Evolutionary conservation across 2,888 invertebrate species (phyloP).

Genomic region (Allacma fusca): DNA sequence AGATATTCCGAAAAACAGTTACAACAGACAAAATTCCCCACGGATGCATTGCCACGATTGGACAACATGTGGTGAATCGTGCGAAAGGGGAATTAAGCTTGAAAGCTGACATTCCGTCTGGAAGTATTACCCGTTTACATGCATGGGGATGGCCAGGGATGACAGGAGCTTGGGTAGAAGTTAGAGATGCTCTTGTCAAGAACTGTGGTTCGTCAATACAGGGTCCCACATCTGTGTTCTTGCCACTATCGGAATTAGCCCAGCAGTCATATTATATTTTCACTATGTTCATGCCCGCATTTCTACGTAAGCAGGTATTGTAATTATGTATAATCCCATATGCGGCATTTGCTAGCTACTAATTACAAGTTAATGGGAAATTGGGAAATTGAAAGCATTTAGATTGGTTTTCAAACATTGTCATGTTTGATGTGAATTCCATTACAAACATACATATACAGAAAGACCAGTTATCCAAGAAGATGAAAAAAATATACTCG

Average conservation of each 20-base stretch:
- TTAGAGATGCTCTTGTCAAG: constrained; percentile 51
- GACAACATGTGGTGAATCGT: constrained; percentile 54
- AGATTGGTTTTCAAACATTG: too few relatives aligned
- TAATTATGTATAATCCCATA: too few relatives aligned
- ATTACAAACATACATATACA: neutral
- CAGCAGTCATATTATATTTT: constrained; percentile 53
- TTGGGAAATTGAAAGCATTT: too few relatives aligned
- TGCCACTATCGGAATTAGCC: constrained; percentile 56
- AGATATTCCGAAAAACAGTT: constrained; percentile 54
- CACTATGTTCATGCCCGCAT: constrained; percentile 49
- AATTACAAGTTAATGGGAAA: too few relatives aligned
- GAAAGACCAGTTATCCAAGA: neutral
- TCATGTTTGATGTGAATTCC: too few relatives aligned
- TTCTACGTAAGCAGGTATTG: constrained; percentile 51
- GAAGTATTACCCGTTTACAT: constrained; percentile 53
- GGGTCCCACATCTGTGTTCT: constrained; percentile 53
- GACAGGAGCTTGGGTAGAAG: constrained; percentile 53
- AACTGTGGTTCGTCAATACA: constrained; percentile 48
- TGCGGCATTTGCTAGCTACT: too few relatives aligned
- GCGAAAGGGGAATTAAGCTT: constrained; percentile 54
- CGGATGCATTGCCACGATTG: constrained; percentile 54
- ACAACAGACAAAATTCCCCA: constrained; percentile 46
- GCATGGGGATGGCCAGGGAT: constrained; percentile 60
- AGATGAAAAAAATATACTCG: constrained; percentile 10
- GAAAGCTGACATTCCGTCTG: constrained; percentile 49